These are phyloP conservation scores for Nematolebias whitei DNA, from an alignment of 2,113 vertebrate genomes.

Conservation along the genomic window DNA sequence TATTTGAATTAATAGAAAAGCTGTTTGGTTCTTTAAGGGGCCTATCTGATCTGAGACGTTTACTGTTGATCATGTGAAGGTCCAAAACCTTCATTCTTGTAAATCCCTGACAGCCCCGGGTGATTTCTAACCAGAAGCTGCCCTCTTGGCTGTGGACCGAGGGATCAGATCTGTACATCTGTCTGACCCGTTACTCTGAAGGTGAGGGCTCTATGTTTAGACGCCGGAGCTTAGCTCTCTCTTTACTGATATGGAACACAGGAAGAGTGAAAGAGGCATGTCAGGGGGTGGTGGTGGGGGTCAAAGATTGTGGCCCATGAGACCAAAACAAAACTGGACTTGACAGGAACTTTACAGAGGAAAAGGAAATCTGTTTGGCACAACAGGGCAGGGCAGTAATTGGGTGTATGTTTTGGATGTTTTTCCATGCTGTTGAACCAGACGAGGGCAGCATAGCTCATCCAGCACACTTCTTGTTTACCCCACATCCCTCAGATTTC, in stretches of 20 bases:
- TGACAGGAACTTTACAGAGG: slow-evolving; percentile 53
- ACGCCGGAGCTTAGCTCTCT: slow-evolving; percentile 1
- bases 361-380: slow-evolving; percentile 62
- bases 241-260: slow-evolving; percentile 32
- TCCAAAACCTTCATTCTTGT: slow-evolving; percentile 10
- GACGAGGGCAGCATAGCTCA: slow-evolving; percentile 60
- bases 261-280: slow-evolving; percentile 40
- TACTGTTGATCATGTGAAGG: slow-evolving; percentile 10
- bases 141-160: slow-evolving; percentile 4
- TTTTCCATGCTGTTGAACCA: slow-evolving; percentile 38
- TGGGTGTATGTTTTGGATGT: slow-evolving; percentile 1
- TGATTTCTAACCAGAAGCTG: slow-evolving; percentile 33
- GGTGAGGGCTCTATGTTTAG: slow-evolving; percentile 46
- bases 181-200: slow-evolving; percentile 11
- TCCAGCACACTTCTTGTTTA: neutral
- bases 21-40: slow-evolving; percentile 4
- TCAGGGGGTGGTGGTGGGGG: neutral
- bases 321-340: too few species aligned
- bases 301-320: slow-evolving; percentile 30
- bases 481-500: neutral
- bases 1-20: slow-evolving; percentile 14
- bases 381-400: slow-evolving; percentile 18
- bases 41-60: neutral
- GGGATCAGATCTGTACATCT: neutral
- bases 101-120: slow-evolving; percentile 28